Conservation (phyloP, 2,797 vertebrate genomes). For the Oreonectes daqikongensis region DNA sequence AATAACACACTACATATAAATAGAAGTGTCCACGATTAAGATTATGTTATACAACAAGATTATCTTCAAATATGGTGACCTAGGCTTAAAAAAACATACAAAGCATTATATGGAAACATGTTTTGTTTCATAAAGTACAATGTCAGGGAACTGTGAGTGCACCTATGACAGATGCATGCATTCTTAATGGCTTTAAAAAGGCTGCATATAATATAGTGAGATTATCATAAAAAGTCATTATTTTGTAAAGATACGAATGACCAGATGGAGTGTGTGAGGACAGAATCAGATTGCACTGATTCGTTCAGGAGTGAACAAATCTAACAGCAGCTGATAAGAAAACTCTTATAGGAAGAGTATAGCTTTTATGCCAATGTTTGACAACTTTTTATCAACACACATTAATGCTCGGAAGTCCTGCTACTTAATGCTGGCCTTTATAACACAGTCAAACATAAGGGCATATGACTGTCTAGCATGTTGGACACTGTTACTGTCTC, state of each 20-base stretch:
- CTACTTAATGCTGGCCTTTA: not conserved
- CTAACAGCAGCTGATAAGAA: slow-evolving; percentile 3
- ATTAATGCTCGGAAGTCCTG: not conserved
- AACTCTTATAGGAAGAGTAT: not conserved
- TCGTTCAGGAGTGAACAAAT: not conserved
- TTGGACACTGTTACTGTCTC: not conserved
- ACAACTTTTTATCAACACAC: not conserved
- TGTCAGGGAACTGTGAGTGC: not conserved
- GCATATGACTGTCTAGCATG: not conserved
- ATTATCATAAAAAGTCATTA: slow-evolving; percentile 1
- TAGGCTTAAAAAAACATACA: slow-evolving; percentile 57
- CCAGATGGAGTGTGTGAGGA: slow-evolving; percentile 4
- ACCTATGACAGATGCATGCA: slow-evolving; percentile 15
- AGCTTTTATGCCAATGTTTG: not conserved
- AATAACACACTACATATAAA: no score
- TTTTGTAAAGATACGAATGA: slow-evolving; percentile 3
- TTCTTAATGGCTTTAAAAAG: slow-evolving; percentile 24
- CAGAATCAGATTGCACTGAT: not conserved
- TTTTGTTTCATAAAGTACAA: slow-evolving; percentile 38
- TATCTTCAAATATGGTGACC: slow-evolving; percentile 60
- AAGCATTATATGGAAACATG: slow-evolving; percentile 59
- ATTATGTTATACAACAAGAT: slow-evolving; percentile 67
- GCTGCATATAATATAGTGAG: slow-evolving; percentile 19
- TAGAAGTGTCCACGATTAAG: not conserved
- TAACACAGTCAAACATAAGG: not conserved